A percentile compares a stretch with the other conserved stretches of the same genome.
Evolutionary conservation across 2,797 vertebrate genomes (phyloP).

Genomic region (Liasis olivaceus): DNA sequence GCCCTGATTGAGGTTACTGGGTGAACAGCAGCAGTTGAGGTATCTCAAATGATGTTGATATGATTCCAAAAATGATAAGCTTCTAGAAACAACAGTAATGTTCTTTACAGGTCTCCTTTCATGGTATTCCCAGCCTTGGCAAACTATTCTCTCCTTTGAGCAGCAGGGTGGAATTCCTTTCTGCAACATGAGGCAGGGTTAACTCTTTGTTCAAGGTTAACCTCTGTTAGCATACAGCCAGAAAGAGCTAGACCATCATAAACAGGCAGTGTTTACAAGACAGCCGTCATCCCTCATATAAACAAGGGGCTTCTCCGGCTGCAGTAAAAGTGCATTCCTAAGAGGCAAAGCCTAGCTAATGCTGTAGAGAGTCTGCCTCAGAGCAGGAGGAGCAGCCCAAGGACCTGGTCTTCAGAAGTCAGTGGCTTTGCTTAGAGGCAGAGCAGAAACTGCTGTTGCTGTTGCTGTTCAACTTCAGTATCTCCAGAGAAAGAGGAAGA

Average conservation of each 20-base stretch:
- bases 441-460: background rate
- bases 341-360: background rate
- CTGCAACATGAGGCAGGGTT: background rate
- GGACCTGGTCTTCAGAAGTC: background rate
- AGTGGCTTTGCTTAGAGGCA: background rate
- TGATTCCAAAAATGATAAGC: background rate
- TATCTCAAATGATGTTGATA: background rate
- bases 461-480: background rate
- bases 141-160: background rate
- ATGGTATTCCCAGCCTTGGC: background rate
- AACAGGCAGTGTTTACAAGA: constrained; percentile 23
- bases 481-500: background rate
- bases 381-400: background rate
- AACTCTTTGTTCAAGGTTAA: background rate
- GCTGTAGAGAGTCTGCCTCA: background rate
- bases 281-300: constrained; percentile 16
- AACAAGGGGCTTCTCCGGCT: background rate
- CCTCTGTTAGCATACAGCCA: background rate
- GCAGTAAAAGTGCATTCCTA: constrained; percentile 23
- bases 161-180: background rate
- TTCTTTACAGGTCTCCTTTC: background rate
- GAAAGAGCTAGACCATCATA: background rate
- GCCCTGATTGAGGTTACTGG: background rate
- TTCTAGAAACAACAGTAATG: background rate
- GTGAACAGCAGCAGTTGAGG: background rate